Base-by-base conservation (phyloP, 1,140 invertebrate species). In the Saccostrea echinata region DNA sequence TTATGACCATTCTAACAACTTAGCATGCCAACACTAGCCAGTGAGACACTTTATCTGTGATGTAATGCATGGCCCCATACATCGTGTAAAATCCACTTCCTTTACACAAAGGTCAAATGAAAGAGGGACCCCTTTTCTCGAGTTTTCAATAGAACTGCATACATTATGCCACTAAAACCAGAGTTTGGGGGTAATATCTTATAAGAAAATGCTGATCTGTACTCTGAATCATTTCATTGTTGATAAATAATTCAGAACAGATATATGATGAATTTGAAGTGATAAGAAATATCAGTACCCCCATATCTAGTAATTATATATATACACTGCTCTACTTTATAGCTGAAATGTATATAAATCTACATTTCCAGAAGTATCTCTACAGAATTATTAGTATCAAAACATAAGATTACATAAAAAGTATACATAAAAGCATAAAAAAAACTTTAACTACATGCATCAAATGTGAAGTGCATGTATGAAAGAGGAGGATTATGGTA, bases 401-500 rank as follows among this genome's bases (percentile, higher is more conserved):
- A n/a, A n/a, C n/a, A n/a, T n/a, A n/a, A n/a, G n/a, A n/a, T n/a
- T n/a, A n/a, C n/a, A n/a, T n/a, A n/a, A n/a, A n/a, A n/a, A n/a
- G n/a, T n/a, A n/a, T n/a, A n/a, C n/a, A n/a, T n/a, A n/a, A n/a
- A n/a, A n/a, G n/a, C n/a, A n/a, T n/a, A n/a, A n/a, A n/a, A n/a
- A n/a, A n/a, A n/a, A n/a, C n/a, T n/a, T n/a, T n/a, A n/a, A n/a
- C n/a, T n/a, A n/a, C n/a, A n/a, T n/a, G n/a, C n/a, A n/a, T n/a
- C n/a, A n/a, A n/a, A n/a, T n/a, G n/a, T n/a, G n/a, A n/a, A n/a
- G n/a, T n/a, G n/a, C n/a, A n/a, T n/a, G n/a, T 68, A n/a, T 81
- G 52, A 52, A 52, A 12, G 52, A 12, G 6, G 12, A 52, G 80
- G 84, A 97, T 97, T n/a, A n/a, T n/a, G n/a, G n/a, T n/a, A n/a